Evolutionary conservation across 2,113 vertebrate genomes (phyloP).

Genomic region (Cynocephalus volans): DNA sequence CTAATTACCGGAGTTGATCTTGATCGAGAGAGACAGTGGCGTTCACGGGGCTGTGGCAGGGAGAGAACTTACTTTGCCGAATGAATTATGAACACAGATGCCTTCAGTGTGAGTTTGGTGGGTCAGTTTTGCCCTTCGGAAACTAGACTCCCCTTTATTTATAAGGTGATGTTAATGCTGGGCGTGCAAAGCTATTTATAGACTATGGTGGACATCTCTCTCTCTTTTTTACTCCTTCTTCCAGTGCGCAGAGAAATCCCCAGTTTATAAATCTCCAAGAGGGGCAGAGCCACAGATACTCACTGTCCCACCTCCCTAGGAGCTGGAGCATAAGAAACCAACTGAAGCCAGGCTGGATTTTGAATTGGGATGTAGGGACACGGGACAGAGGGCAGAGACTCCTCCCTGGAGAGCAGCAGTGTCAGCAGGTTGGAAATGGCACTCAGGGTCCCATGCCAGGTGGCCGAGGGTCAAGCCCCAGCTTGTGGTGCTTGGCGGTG

Average conservation of each 20-base stretch:
- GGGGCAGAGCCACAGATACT: background rate
- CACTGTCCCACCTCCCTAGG: background rate
- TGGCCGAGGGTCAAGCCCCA: accelerated
- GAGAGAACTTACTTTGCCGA: background rate
- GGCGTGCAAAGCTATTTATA: background rate
- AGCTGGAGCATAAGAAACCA: background rate
- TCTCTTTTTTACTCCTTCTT: background rate
- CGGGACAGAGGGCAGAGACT: background rate
- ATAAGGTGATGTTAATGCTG: background rate
- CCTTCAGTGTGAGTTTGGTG: background rate
- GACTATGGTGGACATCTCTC: background rate
- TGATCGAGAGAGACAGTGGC: background rate
- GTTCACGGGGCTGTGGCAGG: too few relatives aligned
- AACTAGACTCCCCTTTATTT: background rate
- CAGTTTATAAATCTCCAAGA: background rate
- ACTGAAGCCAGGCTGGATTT: background rate
- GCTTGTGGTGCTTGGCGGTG: background rate
- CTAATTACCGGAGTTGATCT: too few relatives aligned
- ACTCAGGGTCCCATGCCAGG: background rate
- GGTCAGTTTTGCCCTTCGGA: background rate
- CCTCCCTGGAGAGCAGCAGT: background rate
- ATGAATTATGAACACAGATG: background rate
- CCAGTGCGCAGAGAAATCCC: background rate
- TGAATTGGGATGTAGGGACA: background rate
- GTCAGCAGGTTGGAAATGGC: background rate